Percentiles rank a stretch among this genome's conserved stretches.
phyloP scores from a whole-genome alignment of 2,113 vertebrate species.

The Entomyzon cyanotis region DNA sequence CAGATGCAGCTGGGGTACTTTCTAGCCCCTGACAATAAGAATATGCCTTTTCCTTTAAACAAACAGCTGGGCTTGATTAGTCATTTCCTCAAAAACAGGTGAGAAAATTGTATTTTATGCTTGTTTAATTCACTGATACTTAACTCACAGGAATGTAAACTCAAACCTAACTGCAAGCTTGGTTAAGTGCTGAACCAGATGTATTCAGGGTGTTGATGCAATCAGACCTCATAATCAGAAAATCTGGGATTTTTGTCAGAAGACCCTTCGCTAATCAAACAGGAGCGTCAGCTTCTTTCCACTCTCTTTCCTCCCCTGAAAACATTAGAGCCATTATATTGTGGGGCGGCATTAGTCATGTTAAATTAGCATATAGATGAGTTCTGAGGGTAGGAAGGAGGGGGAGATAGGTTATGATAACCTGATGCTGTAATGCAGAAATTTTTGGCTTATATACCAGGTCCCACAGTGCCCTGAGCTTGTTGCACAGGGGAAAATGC shows the following conservation, averaged over 20 bases:
- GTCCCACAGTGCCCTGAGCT: not conserved
- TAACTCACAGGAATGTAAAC: not conserved
- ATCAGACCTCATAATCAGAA: not conserved
- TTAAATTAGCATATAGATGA: conserved; percentile 86
- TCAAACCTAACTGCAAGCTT: not conserved
- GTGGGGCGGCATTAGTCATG: conserved; percentile 73
- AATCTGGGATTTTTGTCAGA: conserved; percentile 20
- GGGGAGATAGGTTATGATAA: conserved; percentile 71
- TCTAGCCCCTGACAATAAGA: not conserved
- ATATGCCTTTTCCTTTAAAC: not conserved
- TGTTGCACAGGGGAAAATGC: not conserved
- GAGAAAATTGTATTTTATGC: not conserved
- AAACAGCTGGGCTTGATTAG: not conserved
- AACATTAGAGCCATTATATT: conserved; percentile 77
- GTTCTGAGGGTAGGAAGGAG: conserved; percentile 75
- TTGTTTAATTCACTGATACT: not conserved
- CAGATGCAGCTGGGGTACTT: not conserved
- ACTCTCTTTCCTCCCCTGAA: conserved; percentile 62
- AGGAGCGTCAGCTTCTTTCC: conserved; percentile 49
- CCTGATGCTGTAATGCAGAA: conserved; percentile 55
- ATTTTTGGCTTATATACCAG: conserved; percentile 26
- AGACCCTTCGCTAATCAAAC: not conserved
- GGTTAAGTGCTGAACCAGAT: not conserved
- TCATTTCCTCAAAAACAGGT: not conserved
- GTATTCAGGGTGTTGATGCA: not conserved